Percentiles rank a stretch among this genome's conserved stretches.
Conservation (phyloP, 2,888 invertebrate species). For the Scaeva pyrastri region DNA sequence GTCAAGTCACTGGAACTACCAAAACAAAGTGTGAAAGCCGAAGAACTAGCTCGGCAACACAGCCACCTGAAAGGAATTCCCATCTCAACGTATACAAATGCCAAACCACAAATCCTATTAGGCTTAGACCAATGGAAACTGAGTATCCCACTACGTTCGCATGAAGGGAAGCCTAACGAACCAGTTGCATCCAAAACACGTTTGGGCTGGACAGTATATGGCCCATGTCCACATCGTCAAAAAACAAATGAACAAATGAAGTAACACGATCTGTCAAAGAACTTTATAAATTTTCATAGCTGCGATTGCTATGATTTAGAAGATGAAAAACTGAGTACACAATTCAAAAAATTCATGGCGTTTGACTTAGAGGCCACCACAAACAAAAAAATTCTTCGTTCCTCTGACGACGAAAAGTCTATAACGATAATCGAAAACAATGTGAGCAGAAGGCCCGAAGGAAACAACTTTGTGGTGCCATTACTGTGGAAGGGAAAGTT, state of each 20-base stretch:
- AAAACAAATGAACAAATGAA: not conserved
- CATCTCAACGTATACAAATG: not conserved
- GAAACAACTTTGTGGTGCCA: constrained; percentile 7
- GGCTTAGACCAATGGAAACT: constrained; percentile 25
- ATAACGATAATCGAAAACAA: not conserved
- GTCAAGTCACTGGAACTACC: constrained; percentile 12
- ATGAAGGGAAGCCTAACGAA: constrained; percentile 8
- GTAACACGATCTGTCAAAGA: too few species aligned
- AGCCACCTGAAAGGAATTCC: constrained; percentile 1
- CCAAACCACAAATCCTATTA: constrained; percentile 19
- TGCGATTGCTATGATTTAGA: not conserved
- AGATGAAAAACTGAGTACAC: not conserved
- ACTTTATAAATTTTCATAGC: not conserved
- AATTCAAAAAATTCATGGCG: not conserved
- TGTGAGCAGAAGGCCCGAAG: not conserved
- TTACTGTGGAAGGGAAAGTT: constrained; percentile 23
- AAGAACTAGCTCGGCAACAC: not conserved
- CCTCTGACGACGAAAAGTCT: not conserved
- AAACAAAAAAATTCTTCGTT: not conserved
- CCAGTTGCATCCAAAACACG: constrained; percentile 3
- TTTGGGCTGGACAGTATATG: not conserved
- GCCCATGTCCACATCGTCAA: not conserved
- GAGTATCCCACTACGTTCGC: constrained; percentile 7
- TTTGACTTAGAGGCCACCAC: not conserved
- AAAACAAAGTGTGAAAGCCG: constrained; percentile 8